A percentile compares a stretch with the other conserved stretches of the same genome.
Evolutionary conservation across 2,888 invertebrate species (phyloP).

Genomic region (Macrosoma leucophasiata): DNA sequence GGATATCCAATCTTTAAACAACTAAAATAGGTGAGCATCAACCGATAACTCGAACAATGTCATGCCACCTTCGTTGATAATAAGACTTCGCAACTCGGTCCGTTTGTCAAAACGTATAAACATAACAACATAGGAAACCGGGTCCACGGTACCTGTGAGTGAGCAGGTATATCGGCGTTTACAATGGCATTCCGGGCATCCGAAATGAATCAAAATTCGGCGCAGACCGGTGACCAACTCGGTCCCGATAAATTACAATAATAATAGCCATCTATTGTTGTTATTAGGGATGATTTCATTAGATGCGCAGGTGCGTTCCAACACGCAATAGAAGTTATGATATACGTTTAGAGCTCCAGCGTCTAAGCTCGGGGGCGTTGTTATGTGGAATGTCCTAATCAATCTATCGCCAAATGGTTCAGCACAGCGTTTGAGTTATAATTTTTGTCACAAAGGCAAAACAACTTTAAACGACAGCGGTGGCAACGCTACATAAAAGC

Average conservation of each 20-base stretch:
- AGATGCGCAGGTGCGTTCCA: slow-evolving; percentile 46
- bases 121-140: slow-evolving; percentile 34
- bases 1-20: no score
- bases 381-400: no score
- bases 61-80: slow-evolving; percentile 52
- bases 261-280: slow-evolving; percentile 58
- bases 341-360: no score
- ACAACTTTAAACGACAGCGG: no score
- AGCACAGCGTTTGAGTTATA: no score
- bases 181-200: slow-evolving; percentile 71
- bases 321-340: no score
- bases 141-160: slow-evolving; percentile 36
- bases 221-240: slow-evolving; percentile 45
- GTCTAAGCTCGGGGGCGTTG: no score
- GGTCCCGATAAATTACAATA: slow-evolving; percentile 58
- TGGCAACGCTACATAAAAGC: slow-evolving; percentile 9
- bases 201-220: slow-evolving; percentile 70
- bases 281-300: slow-evolving; percentile 68
- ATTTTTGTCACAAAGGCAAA: no score
- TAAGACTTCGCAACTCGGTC: slow-evolving; percentile 50
- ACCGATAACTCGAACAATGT: no score
- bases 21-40: no score
- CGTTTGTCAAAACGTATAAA: slow-evolving; percentile 66
- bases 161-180: slow-evolving; percentile 56
- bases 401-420: no score